Percentiles rank a stretch among this genome's conserved stretches.
These are phyloP conservation scores for Volucella inflata DNA, from an alignment of 2,888 invertebrate genomes.

Conservation along the genomic window DNA sequence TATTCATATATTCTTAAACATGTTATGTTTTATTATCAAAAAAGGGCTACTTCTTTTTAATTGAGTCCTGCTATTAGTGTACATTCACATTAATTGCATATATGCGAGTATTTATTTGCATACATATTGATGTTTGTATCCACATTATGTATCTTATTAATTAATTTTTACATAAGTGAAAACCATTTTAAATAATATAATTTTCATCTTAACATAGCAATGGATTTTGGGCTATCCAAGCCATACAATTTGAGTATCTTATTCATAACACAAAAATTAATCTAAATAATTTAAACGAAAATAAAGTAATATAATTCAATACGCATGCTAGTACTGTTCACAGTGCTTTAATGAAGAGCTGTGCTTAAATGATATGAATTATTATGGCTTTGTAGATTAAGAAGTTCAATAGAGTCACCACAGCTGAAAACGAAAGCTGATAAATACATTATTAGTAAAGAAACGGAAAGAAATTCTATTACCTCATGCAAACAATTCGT, in stretches of 20 bases:
- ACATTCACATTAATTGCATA: too few species aligned
- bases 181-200: neutral
- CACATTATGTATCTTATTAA: too few species aligned
- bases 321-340: constrained; percentile 35
- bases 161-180: too few species aligned
- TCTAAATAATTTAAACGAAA: constrained; percentile 12
- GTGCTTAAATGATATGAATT: constrained; percentile 59
- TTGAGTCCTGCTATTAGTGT: too few species aligned
- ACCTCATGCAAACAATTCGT: constrained; percentile 59
- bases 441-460: constrained; percentile 34
- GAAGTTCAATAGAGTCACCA: constrained; percentile 80
- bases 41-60: too few species aligned
- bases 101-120: too few species aligned
- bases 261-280: neutral
- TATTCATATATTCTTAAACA: too few species aligned
- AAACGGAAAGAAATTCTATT: neutral
- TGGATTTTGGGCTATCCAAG: neutral
- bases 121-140: too few species aligned
- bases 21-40: too few species aligned
- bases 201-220: neutral
- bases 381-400: constrained; percentile 76
- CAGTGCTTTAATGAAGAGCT: constrained; percentile 47
- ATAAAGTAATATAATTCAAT: constrained; percentile 29
- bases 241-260: neutral
- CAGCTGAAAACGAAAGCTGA: constrained; percentile 77